phyloP scores from a whole-genome alignment of 1,140 invertebrate genomes.

The Mesaphorura yosii region DNA sequence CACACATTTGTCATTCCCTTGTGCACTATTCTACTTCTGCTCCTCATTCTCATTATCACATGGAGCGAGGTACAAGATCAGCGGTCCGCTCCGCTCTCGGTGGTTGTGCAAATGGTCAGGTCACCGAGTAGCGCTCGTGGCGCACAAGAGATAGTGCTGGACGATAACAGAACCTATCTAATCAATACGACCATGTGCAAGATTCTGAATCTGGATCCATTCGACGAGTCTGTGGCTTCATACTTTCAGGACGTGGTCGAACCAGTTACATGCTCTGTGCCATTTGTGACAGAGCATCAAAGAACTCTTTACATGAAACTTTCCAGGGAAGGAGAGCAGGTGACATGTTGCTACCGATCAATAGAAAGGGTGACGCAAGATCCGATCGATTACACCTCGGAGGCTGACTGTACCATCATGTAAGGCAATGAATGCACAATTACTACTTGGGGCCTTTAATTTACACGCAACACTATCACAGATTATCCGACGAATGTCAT shows the following conservation, averaged over 20 bases:
- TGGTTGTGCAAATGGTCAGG: too few relatives aligned
- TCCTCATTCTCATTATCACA: too few relatives aligned
- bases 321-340: slow-evolving; percentile 9
- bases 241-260: too few relatives aligned
- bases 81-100: too few relatives aligned
- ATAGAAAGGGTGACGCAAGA: slow-evolving; percentile 13
- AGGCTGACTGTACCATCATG: slow-evolving; percentile 22
- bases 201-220: slow-evolving; percentile 28
- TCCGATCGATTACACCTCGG: slow-evolving; percentile 17
- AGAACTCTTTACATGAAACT: background rate
- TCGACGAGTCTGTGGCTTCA: slow-evolving; percentile 15
- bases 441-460: background rate
- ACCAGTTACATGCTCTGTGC: background rate
- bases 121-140: too few relatives aligned
- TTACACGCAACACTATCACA: slow-evolving; percentile 1
- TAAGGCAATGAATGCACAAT: slow-evolving; percentile 12
- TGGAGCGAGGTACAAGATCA: too few relatives aligned
- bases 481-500: slow-evolving; percentile 12
- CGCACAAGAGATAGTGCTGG: too few relatives aligned
- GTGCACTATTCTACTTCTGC: too few relatives aligned
- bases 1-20: too few relatives aligned
- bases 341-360: slow-evolving; percentile 21
- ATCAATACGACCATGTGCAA: slow-evolving; percentile 23
- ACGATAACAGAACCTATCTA: slow-evolving; percentile 21
- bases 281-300: slow-evolving; percentile 6